A percentile compares a stretch with the other conserved stretches of the same genome.
phyloP scores from a whole-genome alignment of 2,113 vertebrate species.

The Oenanthe oenanthe region DNA sequence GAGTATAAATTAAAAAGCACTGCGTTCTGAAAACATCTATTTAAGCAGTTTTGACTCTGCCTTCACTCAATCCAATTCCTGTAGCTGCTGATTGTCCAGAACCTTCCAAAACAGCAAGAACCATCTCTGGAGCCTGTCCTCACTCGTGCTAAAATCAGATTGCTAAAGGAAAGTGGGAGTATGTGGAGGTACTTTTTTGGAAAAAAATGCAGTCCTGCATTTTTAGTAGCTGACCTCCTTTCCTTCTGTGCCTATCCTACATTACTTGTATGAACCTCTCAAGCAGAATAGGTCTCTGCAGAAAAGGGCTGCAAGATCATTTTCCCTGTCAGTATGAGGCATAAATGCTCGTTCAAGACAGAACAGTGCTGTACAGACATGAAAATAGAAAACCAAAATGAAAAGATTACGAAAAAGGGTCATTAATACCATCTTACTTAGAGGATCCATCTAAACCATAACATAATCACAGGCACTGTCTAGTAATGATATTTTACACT shows the following conservation, averaged over 20 bases:
- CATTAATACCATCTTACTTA: neutral
- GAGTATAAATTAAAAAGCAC: neutral
- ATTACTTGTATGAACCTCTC: neutral
- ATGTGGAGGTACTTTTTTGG: neutral
- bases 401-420: neutral
- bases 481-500: neutral
- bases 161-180: neutral
- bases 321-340: neutral
- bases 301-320: neutral
- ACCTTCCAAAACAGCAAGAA: neutral
- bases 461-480: neutral
- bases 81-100: neutral
- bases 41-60: neutral
- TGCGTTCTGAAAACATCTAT: neutral
- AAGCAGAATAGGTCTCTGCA: neutral
- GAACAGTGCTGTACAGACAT: neutral
- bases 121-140: neutral
- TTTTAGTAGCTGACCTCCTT: neutral
- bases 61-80: neutral
- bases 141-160: neutral
- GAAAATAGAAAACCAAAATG: neutral
- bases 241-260: neutral
- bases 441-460: neutral
- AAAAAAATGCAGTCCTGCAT: neutral
- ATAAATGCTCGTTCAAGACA: neutral